Conservation (phyloP, 1,140 invertebrate species). For the Yoshiicerus persimilis region DNA sequence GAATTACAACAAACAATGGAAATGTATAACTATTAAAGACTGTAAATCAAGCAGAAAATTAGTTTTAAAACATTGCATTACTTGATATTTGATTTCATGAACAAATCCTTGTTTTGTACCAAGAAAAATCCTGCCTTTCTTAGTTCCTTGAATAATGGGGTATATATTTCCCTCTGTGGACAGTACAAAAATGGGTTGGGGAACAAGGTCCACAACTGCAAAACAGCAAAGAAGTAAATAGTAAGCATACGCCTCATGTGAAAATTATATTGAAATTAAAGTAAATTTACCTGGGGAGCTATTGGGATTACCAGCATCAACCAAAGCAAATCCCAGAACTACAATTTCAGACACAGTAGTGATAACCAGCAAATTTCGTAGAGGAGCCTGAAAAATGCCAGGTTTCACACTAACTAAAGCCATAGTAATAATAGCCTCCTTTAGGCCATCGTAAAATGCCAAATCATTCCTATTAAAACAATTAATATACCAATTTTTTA, state of each 20-base stretch:
- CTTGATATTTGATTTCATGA: constrained; percentile 94
- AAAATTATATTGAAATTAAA: too few species aligned
- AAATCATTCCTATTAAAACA: constrained; percentile 31
- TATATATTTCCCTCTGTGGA: constrained; percentile 89
- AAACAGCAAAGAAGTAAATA: constrained; percentile 45
- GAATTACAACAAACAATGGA: background rate
- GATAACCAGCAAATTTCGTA: constrained; percentile 48
- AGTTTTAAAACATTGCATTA: constrained; percentile 55
- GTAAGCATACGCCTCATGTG: too few species aligned
- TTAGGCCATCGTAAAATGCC: constrained; percentile 43
- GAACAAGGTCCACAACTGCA: constrained; percentile 84
- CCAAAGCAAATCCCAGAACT: constrained; percentile 41
- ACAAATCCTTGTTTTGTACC: constrained; percentile 91
- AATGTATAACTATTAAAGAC: background rate
- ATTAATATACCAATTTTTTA: too few species aligned
- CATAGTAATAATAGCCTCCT: constrained; percentile 43
- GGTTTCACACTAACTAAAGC: constrained; percentile 38
- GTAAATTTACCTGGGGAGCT: too few species aligned
- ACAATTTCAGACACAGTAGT: constrained; percentile 40
- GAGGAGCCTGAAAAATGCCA: constrained; percentile 53
- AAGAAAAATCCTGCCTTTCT: constrained; percentile 87
- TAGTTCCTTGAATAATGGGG: constrained; percentile 76
- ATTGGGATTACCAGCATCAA: too few species aligned
- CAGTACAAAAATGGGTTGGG: constrained; percentile 89
- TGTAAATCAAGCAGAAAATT: background rate